These are phyloP conservation scores for Listronotus bonariensis DNA, from an alignment of 1,140 invertebrate genomes.

Conservation along the genomic window DNA sequence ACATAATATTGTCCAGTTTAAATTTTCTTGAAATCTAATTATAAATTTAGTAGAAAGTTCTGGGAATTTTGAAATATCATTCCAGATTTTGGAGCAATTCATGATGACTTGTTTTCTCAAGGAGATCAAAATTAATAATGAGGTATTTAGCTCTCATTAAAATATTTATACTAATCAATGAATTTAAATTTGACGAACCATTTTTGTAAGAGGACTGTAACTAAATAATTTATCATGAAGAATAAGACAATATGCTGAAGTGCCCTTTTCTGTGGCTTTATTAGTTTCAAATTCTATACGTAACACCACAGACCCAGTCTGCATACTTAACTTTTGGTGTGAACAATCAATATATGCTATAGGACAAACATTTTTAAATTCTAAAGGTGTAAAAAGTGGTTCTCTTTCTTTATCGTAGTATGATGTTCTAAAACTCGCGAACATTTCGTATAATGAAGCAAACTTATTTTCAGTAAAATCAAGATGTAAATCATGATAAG, in stretches of 20 bases:
- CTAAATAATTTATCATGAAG: constrained; percentile 20
- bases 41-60: no score
- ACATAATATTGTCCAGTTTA: no score
- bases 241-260: constrained; percentile 16
- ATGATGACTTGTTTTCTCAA: no score
- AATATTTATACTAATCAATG: not conserved
- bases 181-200: constrained; percentile 14
- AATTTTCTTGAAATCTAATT: no score
- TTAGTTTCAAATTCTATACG: constrained; percentile 16
- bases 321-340: constrained; percentile 9
- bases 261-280: not conserved
- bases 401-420: constrained; percentile 1
- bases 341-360: constrained; percentile 13
- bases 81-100: no score
- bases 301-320: constrained; percentile 4
- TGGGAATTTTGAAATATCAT: no score
- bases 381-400: constrained; percentile 10
- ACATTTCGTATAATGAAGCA: constrained; percentile 16
- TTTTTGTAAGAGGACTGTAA: constrained; percentile 16
- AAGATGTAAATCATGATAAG: constrained; percentile 6
- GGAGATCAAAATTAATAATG: no score
- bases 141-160: no score
- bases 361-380: constrained; percentile 3
- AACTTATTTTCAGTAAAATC: constrained; percentile 22
- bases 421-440: not conserved